These are phyloP conservation scores for Elanus axillaris DNA, from an alignment of 2,113 vertebrate genomes.

Conservation along the genomic window DNA sequence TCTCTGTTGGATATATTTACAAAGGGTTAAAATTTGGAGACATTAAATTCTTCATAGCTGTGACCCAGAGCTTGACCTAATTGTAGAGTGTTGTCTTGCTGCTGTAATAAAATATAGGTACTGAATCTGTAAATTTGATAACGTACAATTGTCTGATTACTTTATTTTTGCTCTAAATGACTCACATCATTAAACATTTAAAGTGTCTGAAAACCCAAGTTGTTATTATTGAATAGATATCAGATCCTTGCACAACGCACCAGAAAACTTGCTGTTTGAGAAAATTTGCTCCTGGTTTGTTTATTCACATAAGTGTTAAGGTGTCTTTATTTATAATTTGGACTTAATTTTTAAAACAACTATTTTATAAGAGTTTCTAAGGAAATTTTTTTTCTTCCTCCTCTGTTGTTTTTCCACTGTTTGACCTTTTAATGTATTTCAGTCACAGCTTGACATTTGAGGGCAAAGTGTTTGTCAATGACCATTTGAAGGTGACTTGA, in stretches of 20 bases:
- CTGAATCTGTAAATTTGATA: not conserved
- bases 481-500: not conserved
- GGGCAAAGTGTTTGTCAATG: not conserved
- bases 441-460: slow-evolving; percentile 7
- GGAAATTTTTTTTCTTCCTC: not conserved
- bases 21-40: not conserved
- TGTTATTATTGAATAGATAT: not conserved
- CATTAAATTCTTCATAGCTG: not conserved
- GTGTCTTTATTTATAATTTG: not conserved
- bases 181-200: not conserved
- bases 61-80: not conserved
- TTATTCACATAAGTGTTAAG: not conserved
- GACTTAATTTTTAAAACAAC: not conserved
- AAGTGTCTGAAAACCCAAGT: not conserved
- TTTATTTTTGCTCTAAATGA: not conserved
- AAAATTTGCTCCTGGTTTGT: not conserved
- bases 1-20: not conserved
- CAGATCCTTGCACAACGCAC: not conserved
- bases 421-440: slow-evolving; percentile 16
- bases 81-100: not conserved
- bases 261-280: not conserved
- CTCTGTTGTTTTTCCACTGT: not conserved
- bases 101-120: not conserved
- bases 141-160: not conserved
- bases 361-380: not conserved